Evolutionary conservation across 2,113 vertebrate species (phyloP).

Genomic region (Amazona vittata): DNA sequence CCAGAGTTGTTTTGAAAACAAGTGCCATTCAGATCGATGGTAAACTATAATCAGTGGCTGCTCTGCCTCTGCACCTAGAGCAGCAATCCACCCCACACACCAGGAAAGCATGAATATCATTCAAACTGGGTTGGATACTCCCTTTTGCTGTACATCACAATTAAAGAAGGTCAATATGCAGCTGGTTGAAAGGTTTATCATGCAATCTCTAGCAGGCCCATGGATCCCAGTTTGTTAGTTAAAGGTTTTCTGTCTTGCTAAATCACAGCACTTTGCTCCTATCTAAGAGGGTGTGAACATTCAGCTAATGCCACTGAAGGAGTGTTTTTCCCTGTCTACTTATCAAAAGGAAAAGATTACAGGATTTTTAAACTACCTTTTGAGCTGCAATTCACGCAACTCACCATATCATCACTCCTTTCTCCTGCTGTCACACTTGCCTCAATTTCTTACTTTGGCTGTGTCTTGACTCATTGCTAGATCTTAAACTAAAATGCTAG

Average conservation of each 20-base stretch:
- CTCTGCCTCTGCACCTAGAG: not conserved
- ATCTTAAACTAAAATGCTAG: not conserved
- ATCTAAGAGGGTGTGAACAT: not conserved
- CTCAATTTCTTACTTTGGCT: not conserved
- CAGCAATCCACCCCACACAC: not conserved
- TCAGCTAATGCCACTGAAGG: not conserved
- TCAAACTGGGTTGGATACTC: not conserved
- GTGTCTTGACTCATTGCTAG: not conserved
- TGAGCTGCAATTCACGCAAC: not conserved
- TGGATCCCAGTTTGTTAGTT: not conserved
- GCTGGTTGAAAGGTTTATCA: not conserved
- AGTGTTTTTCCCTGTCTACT: not conserved
- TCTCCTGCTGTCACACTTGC: not conserved
- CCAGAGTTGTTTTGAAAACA: not conserved
- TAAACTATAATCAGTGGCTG: not conserved
- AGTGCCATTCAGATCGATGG: not conserved
- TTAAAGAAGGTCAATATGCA: not conserved
- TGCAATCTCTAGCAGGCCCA: not conserved
- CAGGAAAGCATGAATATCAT: not conserved
- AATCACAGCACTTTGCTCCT: not conserved
- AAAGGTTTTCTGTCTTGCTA: not conserved
- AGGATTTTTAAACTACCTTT: not conserved
- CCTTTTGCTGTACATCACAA: not conserved
- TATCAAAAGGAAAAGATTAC: not conserved
- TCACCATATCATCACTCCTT: not conserved